Base-by-base conservation (phyloP, 2,113 vertebrate species). In the Corythornis cristatus region DNA sequence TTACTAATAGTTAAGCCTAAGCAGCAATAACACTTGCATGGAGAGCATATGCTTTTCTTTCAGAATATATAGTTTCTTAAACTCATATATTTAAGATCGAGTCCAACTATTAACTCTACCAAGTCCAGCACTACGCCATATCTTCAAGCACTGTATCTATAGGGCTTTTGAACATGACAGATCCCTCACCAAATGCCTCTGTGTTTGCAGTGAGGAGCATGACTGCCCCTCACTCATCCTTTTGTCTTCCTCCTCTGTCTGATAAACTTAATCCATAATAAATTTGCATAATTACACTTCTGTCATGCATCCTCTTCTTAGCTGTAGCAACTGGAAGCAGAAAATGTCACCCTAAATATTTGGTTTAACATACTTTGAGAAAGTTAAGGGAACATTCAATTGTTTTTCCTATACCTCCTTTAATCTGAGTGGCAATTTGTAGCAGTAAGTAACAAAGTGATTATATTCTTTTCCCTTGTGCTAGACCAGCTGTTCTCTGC, bases 151-250 rank as follows among this genome's bases (percentile, higher is more conserved):
- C 46, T 22, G 22, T 21, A 48, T 48, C 46, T 48, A 48, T 22
- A 48, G 46, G 46, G 46, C 21, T 48, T 48, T 48, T 48, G 22
- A 48, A 48, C 46, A 48, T 3, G 8, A 3, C 0, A 0, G 15
- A 58, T 45, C 12, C 29, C 21, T 72, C 26, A 45, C 4, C 26
- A 67, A 67, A 60, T 50, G 8, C 2, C 7, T 74, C 25, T 29
- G 28, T 60, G 40, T 56, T 70, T 53, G 13, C 42, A 74, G 11
- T 22, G n/a, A 29, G 21, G 29, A 46, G 28, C 16, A 26, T 6
- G 23, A 42, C 16, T 58, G 15, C 12, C 66, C 5, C 14, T 5
- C 13, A 62, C 17, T 50, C 15, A 46, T 58, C 9, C 14, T 70
- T 45, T 26, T 15, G 43, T 78, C 31, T 72, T 80, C 6, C 21